Conservation (phyloP, 2,888 invertebrate species). For the Ashinkailepas kermadecensis region DNA sequence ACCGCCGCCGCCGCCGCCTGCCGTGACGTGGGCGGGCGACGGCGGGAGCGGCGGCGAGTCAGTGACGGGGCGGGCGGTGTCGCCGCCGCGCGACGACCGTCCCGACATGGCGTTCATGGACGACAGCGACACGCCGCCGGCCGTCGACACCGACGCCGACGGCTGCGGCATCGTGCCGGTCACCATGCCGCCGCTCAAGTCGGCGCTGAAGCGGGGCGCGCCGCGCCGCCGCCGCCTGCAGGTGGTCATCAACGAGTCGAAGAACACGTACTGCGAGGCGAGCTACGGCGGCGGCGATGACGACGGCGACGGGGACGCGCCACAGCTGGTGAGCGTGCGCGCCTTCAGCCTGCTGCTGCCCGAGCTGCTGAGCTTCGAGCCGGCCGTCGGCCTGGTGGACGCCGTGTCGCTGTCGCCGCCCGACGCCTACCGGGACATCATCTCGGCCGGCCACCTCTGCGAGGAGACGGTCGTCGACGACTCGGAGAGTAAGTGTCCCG, state of each 20-base stretch:
- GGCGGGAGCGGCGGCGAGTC: too few species aligned
- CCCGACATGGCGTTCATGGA: too few species aligned
- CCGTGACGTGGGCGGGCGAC: too few species aligned
- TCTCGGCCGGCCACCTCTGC: slow-evolving; percentile 17
- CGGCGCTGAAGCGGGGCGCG: background rate
- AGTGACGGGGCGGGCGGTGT: too few species aligned
- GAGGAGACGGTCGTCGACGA: slow-evolving; percentile 1
- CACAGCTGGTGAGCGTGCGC: slow-evolving; percentile 25
- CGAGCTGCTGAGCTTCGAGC: slow-evolving; percentile 11
- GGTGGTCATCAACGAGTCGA: slow-evolving; percentile 16
- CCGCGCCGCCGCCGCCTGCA: background rate
- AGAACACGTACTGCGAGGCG: slow-evolving; percentile 21
- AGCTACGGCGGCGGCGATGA: background rate
- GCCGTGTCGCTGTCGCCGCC: slow-evolving; percentile 23
- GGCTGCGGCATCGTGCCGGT: background rate
- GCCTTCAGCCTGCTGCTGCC: slow-evolving; percentile 13
- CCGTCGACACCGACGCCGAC: background rate
- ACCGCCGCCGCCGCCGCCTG: too few species aligned
- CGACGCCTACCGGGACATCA: slow-evolving; percentile 24
- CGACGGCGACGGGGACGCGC: slow-evolving; percentile 16
- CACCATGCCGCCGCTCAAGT: background rate
- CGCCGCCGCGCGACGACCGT: too few species aligned
- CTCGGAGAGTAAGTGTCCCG: background rate
- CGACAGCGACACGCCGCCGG: too few species aligned
- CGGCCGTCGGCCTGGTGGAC: background rate